phyloP scores from a whole-genome alignment of 2,888 invertebrate genomes.

The Philopedon plagiatum region DNA sequence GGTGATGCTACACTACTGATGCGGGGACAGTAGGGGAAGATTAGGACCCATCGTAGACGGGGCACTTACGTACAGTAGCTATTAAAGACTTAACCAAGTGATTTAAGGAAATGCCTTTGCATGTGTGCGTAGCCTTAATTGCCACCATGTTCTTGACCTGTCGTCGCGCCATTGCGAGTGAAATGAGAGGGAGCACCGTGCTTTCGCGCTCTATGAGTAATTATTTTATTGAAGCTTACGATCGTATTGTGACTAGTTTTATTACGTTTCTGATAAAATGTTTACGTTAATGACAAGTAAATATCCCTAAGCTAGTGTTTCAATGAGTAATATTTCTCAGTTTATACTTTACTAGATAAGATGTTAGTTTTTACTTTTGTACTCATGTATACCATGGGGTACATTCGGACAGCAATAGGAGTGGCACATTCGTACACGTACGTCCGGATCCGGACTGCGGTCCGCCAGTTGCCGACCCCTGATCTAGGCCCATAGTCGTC shows the following conservation, averaged over 20 bases:
- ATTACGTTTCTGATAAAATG: background rate
- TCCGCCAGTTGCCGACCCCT: too few relatives aligned
- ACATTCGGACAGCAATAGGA: background rate
- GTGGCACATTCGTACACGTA: background rate
- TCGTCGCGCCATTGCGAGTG: background rate
- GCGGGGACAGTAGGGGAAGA: too few relatives aligned
- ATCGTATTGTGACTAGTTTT: background rate
- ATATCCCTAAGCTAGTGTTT: background rate
- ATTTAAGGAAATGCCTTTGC: background rate
- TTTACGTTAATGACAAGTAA: slow-evolving; percentile 1
- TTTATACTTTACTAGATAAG: too few relatives aligned
- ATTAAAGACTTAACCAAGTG: background rate
- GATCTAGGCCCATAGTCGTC: too few relatives aligned
- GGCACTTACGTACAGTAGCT: background rate
- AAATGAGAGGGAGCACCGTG: background rate
- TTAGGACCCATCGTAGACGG: background rate
- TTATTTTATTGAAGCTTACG: background rate
- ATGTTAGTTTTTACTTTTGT: background rate
- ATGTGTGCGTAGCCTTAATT: background rate
- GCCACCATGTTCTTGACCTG: background rate
- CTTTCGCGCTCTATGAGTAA: background rate
- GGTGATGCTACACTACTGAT: too few relatives aligned
- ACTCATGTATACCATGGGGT: background rate
- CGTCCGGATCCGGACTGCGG: too few relatives aligned
- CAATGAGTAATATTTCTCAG: background rate